These are phyloP conservation scores for Sericinus montela DNA, from an alignment of 2,888 invertebrate genomes.

Conservation along the genomic window DNA sequence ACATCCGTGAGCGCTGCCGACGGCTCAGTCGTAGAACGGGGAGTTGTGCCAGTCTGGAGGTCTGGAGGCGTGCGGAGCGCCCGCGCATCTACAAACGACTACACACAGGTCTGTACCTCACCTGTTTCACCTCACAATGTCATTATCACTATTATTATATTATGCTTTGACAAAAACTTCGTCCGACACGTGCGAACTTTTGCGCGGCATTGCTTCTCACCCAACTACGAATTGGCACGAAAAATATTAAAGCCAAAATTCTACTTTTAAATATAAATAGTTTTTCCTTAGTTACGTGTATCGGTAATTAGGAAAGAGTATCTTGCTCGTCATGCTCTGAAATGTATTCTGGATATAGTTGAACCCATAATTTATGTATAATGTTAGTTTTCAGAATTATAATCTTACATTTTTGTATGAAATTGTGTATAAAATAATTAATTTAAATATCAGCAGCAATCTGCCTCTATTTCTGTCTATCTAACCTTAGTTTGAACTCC, in stretches of 20 bases:
- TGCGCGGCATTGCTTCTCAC: slow-evolving; percentile 14
- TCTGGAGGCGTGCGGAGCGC: slow-evolving; percentile 66
- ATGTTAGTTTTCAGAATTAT: no score
- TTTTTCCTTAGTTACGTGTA: background rate
- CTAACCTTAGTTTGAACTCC: background rate
- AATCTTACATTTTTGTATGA: no score
- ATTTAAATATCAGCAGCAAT: no score
- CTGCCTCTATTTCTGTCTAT: no score
- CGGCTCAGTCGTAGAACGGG: slow-evolving; percentile 38
- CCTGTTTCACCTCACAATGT: slow-evolving; percentile 70
- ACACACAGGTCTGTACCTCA: slow-evolving; percentile 61
- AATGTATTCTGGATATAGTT: no score
- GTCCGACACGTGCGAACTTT: slow-evolving; percentile 39
- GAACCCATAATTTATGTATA: no score
- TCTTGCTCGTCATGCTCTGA: background rate
- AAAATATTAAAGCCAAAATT: background rate
- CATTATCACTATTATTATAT: slow-evolving; percentile 72
- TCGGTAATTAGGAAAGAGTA: slow-evolving; percentile 10
- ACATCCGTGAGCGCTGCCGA: slow-evolving; percentile 40
- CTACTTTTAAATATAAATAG: background rate
- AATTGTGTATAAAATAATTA: no score
- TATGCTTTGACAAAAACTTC: slow-evolving; percentile 50
- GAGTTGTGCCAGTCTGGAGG: slow-evolving; percentile 58
- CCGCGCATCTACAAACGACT: slow-evolving; percentile 52
- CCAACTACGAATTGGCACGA: slow-evolving; percentile 13